phyloP scores from a whole-genome alignment of 2,888 invertebrate species.

The Vanessa cardui region DNA sequence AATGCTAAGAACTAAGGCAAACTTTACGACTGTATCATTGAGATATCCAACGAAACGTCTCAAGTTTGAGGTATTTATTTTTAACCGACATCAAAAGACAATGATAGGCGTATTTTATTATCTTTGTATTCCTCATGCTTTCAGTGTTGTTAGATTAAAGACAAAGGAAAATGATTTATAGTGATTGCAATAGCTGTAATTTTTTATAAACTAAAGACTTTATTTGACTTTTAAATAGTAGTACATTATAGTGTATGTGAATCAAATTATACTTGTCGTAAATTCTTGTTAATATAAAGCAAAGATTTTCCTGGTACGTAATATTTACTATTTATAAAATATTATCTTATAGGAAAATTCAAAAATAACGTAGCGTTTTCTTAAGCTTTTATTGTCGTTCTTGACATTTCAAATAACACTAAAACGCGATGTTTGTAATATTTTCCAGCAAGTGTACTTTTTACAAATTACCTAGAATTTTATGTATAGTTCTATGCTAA shows the following conservation, averaged over 20 bases:
- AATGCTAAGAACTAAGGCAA: conserved; percentile 43
- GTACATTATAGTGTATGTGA: neutral
- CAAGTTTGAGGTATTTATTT: conserved; percentile 49
- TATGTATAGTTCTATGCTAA: neutral
- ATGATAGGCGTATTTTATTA: conserved; percentile 44
- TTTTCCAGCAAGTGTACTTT: no score
- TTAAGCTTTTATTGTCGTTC: neutral
- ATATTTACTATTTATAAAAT: neutral
- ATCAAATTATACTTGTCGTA: neutral
- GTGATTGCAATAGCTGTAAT: neutral
- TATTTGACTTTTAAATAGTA: neutral
- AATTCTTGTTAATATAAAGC: neutral
- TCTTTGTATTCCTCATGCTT: conserved; percentile 39
- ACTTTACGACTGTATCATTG: conserved; percentile 26
- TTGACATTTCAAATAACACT: neutral
- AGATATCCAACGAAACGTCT: conserved; percentile 24
- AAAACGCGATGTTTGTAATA: neutral
- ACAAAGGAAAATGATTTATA: conserved; percentile 1
- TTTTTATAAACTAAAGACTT: neutral
- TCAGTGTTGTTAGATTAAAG: conserved; percentile 8
- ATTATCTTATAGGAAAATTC: neutral
- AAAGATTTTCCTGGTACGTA: conserved; percentile 6
- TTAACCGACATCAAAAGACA: conserved; percentile 48
- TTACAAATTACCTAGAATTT: neutral
- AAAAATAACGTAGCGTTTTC: neutral